A percentile compares a stretch with the other conserved stretches of the same genome.
These are phyloP conservation scores for Acanthococcus lagerstroemiae DNA, from an alignment of 2,888 invertebrate species.

Conservation along the genomic window DNA sequence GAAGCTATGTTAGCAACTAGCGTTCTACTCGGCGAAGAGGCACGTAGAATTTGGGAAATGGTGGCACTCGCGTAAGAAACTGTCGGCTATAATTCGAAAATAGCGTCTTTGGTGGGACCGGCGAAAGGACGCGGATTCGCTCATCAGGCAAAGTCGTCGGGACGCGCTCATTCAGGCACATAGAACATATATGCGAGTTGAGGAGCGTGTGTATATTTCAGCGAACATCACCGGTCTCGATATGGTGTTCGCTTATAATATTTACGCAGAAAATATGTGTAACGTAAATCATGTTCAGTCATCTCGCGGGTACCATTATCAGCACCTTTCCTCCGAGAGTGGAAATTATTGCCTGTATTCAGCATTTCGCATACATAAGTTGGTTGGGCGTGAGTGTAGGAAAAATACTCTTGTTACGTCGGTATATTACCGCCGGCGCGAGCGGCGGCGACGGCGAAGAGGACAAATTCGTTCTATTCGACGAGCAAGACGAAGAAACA, in stretches of 20 bases:
- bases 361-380: slow-evolving; percentile 28
- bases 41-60: too few species aligned
- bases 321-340: slow-evolving; percentile 30
- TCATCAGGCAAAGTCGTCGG: background rate
- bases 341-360: slow-evolving; percentile 29
- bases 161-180: too few species aligned
- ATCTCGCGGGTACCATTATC: slow-evolving; percentile 30
- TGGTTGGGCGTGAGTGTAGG: background rate
- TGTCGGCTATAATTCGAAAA: too few species aligned
- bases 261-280: background rate
- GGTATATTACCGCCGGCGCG: slow-evolving; percentile 16
- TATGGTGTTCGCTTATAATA: background rate
- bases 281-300: background rate
- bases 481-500: slow-evolving; percentile 23
- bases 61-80: too few species aligned
- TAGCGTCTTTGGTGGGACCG: too few species aligned
- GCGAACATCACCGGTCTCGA: background rate
- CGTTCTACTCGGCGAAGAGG: too few species aligned
- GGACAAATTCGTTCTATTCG: slow-evolving; percentile 28
- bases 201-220: too few species aligned
- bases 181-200: too few species aligned
- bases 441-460: slow-evolving; percentile 8
- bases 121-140: too few species aligned
- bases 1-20: too few species aligned
- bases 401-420: slow-evolving; percentile 12